Evolutionary conservation across 2,888 invertebrate species (phyloP).

Genomic region (Nesidiocoris tenuis): DNA sequence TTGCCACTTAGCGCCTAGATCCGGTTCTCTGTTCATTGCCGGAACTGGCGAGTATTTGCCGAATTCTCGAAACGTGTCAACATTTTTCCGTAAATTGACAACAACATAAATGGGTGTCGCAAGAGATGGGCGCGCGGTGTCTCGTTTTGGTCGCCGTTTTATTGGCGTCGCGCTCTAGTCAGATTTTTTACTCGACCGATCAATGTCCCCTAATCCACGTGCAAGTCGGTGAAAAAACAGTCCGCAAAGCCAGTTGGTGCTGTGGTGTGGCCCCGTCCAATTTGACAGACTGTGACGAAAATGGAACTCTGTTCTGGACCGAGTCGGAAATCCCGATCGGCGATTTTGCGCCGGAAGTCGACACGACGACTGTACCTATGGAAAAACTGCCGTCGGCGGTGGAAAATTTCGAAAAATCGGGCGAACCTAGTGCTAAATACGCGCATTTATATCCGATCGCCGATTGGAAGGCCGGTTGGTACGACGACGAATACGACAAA

Average conservation of each 20-base stretch:
- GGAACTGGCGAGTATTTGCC: too few relatives aligned
- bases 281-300: neutral
- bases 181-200: constrained; percentile 18
- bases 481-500: neutral
- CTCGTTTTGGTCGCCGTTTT: neutral
- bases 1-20: neutral
- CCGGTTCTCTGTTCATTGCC: neutral
- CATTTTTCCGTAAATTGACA: too few relatives aligned
- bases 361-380: neutral
- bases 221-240: neutral
- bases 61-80: too few relatives aligned
- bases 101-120: too few relatives aligned
- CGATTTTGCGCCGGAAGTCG: neutral
- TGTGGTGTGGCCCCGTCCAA: constrained; percentile 4
- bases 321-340: constrained; percentile 6
- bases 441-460: constrained; percentile 23
- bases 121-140: neutral
- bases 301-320: constrained; percentile 12
- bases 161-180: neutral
- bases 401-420: neutral
- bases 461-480: constrained; percentile 26
- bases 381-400: neutral
- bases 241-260: constrained; percentile 14
- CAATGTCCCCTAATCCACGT: constrained; percentile 8
- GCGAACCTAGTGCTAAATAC: neutral